Base-by-base conservation (phyloP, 2,888 invertebrate species). In the Drosophila bunnanda region DNA sequence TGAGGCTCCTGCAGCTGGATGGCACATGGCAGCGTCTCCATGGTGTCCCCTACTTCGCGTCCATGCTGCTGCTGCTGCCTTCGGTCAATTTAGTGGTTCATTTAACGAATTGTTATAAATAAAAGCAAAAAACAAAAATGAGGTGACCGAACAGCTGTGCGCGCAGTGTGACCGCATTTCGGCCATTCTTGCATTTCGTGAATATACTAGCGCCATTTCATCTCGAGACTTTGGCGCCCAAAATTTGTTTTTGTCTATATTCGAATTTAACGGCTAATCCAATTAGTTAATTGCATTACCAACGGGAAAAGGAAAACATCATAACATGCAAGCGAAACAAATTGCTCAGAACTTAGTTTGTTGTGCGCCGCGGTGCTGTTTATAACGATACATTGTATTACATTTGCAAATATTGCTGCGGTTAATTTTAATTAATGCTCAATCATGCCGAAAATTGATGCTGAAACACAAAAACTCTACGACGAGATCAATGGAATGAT, bases 401-500 rank as follows among this genome's bases (percentile, higher is more conserved):
- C 22, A 25, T 56, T 43, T 44, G 52, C 50, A 39, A 66, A 64
- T 56, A 71, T 53, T 22, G 59, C 67, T 34, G 13, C 28, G 25
- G 55, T 20, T 66, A 15, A 10, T n/a, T 38, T 38, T 34, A 60
- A 57, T 77, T 70, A 58, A 75, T 74, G 75, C 56, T 56, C 52
- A 71, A 90, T 78, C 90, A 96, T 96, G 96, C 95, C 95, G 10
- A 97, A 97, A 92, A 96, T 95, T 82, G 97, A 97, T 92, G 95
- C 97, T 0, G 97, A 97, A 93, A 95, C 95, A 2, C 93, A 95
- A 28, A 95, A 95, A 61, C 93, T 98, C 30, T 95, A 96, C 90
- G 95, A 96, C 89, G 97, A 98, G 92, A 93, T 98, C 20, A 96
- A 96, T 69, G 95, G 96, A 70, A 93, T 97, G 77, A 96, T 97